Evolutionary conservation across 2,797 vertebrate species (phyloP).

Genomic region (Poeciliopsis infans): DNA sequence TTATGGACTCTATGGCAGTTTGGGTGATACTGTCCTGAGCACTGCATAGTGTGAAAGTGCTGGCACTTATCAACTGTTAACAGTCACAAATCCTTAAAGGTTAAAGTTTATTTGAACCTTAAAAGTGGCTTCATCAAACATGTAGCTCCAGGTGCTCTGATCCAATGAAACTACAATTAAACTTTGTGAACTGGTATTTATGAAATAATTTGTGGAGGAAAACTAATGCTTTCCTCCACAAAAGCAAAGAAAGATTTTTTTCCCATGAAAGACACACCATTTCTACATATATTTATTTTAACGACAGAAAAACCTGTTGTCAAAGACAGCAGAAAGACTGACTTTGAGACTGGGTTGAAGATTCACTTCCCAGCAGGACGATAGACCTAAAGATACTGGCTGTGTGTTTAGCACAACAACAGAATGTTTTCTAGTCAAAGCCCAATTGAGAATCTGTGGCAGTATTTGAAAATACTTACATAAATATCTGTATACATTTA

Average conservation of each 20-base stretch:
- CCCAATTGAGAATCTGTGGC: background rate
- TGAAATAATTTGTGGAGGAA: background rate
- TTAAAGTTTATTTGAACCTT: background rate
- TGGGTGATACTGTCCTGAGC: background rate
- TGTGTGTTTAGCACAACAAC: background rate
- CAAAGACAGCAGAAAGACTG: background rate
- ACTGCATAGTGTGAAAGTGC: background rate
- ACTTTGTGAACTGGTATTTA: background rate
- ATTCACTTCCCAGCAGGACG: background rate
- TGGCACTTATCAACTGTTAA: background rate
- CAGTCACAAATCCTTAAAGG: background rate
- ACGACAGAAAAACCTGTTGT: background rate
- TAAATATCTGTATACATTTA: background rate
- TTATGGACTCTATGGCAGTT: background rate
- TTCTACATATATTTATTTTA: background rate
- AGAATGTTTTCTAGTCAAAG: background rate
- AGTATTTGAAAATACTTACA: background rate
- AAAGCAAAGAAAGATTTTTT: too few species aligned
- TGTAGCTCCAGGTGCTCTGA: background rate
- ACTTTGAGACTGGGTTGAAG: background rate
- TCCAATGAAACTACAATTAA: background rate
- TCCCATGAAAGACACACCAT: background rate
- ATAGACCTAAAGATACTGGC: background rate
- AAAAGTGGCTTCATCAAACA: background rate
- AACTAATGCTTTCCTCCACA: background rate